phyloP scores from a whole-genome alignment of 2,797 vertebrate genomes.

The Intellagama lesueurii region DNA sequence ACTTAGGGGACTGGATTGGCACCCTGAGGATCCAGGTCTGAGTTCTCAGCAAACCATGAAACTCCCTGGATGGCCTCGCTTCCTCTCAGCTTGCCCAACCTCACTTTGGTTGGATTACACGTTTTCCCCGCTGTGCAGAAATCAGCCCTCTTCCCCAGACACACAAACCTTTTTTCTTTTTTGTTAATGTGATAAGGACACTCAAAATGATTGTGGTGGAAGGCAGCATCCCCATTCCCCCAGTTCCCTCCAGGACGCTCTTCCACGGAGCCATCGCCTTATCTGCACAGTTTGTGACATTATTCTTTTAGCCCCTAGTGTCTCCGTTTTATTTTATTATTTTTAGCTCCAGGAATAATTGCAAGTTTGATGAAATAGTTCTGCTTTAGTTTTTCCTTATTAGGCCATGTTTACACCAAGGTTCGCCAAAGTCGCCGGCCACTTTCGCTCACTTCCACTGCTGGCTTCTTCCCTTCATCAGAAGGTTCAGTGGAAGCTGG shows the following conservation, averaged over 20 bases:
- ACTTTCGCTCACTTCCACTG: not conserved
- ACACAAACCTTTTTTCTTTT: too few species aligned
- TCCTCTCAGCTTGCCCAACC: too few species aligned
- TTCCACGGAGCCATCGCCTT: not conserved
- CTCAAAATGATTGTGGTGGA: not conserved
- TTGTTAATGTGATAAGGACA: too few species aligned
- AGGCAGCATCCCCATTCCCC: not conserved
- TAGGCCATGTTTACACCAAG: conserved; percentile 1
- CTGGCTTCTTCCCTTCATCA: not conserved
- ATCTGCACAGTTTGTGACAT: not conserved
- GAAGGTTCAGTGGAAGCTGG: not conserved
- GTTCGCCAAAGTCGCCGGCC: not conserved
- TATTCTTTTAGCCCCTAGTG: not conserved
- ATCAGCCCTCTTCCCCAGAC: too few species aligned
- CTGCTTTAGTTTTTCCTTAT: not conserved
- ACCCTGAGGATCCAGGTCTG: too few species aligned
- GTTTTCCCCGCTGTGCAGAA: too few species aligned
- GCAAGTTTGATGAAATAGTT: not conserved
- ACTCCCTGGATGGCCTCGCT: too few species aligned
- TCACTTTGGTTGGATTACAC: too few species aligned
- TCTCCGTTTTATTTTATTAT: not conserved
- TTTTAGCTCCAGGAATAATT: not conserved
- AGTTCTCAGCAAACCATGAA: too few species aligned
- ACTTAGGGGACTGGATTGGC: too few species aligned
- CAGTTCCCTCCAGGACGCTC: not conserved